Evolutionary conservation across 2,888 invertebrate species (phyloP).

Genomic region (Baccha elongata): DNA sequence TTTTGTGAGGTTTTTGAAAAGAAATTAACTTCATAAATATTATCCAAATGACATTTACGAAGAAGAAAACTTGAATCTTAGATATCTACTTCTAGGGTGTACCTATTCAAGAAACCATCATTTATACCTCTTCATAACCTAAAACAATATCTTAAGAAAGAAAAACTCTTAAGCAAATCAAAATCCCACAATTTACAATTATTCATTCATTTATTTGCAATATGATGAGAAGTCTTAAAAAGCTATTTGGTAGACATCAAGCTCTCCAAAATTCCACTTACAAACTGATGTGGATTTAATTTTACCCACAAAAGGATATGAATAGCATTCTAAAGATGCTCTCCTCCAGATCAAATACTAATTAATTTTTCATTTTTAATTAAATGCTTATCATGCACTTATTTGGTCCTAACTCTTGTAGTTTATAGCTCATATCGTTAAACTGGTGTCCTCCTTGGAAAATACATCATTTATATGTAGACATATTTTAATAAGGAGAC

Average conservation of each 20-base stretch:
- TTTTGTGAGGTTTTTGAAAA: too few relatives aligned
- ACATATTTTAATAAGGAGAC: neutral
- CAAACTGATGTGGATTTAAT: constrained; percentile 65
- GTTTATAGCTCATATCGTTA: constrained; percentile 65
- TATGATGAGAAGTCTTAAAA: constrained; percentile 29
- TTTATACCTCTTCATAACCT: too few relatives aligned
- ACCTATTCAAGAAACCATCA: too few relatives aligned
- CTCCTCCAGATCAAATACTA: constrained; percentile 71
- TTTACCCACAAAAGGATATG: constrained; percentile 69
- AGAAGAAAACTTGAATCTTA: too few relatives aligned
- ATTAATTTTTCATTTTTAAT: constrained; percentile 74
- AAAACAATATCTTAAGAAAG: neutral
- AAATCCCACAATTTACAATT: constrained; percentile 21
- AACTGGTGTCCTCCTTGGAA: constrained; percentile 53
- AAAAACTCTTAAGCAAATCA: neutral
- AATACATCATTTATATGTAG: constrained; percentile 12
- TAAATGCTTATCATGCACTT: constrained; percentile 72
- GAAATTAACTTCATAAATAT: too few relatives aligned
- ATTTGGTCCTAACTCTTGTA: constrained; percentile 67
- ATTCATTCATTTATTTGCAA: constrained; percentile 27
- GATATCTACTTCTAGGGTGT: too few relatives aligned
- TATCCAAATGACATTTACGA: too few relatives aligned
- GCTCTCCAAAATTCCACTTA: constrained; percentile 62
- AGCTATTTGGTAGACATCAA: constrained; percentile 44
- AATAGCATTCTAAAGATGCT: constrained; percentile 65